phyloP scores from a whole-genome alignment of 1,140 invertebrate genomes.

The Cotesia typhae region DNA sequence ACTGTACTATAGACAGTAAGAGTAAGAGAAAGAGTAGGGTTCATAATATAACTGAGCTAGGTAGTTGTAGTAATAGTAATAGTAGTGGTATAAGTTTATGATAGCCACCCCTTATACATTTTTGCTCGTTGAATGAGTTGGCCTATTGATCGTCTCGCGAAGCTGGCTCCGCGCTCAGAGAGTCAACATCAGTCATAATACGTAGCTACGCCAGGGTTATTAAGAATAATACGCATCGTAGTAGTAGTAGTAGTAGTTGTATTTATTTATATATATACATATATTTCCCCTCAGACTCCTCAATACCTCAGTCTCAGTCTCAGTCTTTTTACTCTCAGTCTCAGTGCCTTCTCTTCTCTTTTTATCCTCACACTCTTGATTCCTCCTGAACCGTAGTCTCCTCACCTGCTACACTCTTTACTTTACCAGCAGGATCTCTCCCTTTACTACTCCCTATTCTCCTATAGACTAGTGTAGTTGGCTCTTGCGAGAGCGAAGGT shows the following conservation, averaged over 20 bases:
- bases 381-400: not conserved
- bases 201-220: constrained; percentile 63
- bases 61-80: not conserved
- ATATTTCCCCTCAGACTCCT: constrained; percentile 24
- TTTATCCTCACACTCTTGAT: constrained; percentile 33
- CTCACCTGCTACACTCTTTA: too few species aligned
- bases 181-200: constrained; percentile 68
- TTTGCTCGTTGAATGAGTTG: constrained; percentile 43
- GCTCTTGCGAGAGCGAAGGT: constrained; percentile 47
- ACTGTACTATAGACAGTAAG: not conserved
- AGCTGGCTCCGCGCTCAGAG: constrained; percentile 46
- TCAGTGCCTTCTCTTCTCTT: constrained; percentile 36
- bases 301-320: constrained; percentile 10
- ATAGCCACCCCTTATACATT: constrained; percentile 16
- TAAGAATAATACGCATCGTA: constrained; percentile 68
- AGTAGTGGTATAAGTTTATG: constrained; percentile 8
- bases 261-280: too few species aligned
- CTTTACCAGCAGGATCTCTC: not conserved
- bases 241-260: constrained; percentile 54
- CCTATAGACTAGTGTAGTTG: constrained; percentile 42
- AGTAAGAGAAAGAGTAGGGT: not conserved
- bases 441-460: constrained; percentile 37
- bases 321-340: constrained; percentile 26
- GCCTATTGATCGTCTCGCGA: constrained; percentile 60
- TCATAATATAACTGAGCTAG: not conserved